Evolutionary conservation across 2,113 vertebrate species (phyloP), one percentile per base, ranked within the genome.

Genomic region (Phalacrocorax aristotelis): DNA sequence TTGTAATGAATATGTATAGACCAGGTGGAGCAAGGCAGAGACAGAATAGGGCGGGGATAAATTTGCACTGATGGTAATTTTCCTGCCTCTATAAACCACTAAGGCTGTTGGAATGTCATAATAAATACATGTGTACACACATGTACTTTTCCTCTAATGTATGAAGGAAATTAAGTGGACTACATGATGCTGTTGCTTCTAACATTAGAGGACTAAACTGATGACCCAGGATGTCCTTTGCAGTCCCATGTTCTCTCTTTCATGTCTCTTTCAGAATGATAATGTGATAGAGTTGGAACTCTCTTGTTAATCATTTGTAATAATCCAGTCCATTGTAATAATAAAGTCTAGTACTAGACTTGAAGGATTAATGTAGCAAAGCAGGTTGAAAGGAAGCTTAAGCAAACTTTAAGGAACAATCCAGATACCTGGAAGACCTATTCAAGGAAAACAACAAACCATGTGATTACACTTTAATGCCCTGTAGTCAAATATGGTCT

Each of bases 1-100:
- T 38, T 38, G 38, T 38, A 38, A 38, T 38, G 38, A 38, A 38
- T 11, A 38, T 38, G 38, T 38, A 23, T 13, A 66, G 26, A 49
- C 6, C 7, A 74, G 36, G 20, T 75, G 80, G 36, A 54, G 34
- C 21, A 80, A 58, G 44, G 10, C 38, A 46, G 38, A 11, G 18
- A 54, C 6, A 54, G 34, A 6, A 10, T 8, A 9, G 5, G 4
- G 7, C 1, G 12, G 6, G 1, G 10, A 5, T 10, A 3, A 51
- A 51, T 76, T 54, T 72, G 5, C 8, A 27, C 7, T 68, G 12
- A 4, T 69, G 18, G 9, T 49, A 2, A 5, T 49, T 89, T 23
- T 86, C 17, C 22, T 72, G 9, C 15, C 14, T 5, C 42, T 78
- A 10, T 52, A 58, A 62, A 40, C 16, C 51, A 8, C 23, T 29